Evolutionary conservation across 2,797 vertebrate genomes (phyloP), one percentile per base, ranked within the genome.

Genomic region (Enteromius unitaeniatus): DNA sequence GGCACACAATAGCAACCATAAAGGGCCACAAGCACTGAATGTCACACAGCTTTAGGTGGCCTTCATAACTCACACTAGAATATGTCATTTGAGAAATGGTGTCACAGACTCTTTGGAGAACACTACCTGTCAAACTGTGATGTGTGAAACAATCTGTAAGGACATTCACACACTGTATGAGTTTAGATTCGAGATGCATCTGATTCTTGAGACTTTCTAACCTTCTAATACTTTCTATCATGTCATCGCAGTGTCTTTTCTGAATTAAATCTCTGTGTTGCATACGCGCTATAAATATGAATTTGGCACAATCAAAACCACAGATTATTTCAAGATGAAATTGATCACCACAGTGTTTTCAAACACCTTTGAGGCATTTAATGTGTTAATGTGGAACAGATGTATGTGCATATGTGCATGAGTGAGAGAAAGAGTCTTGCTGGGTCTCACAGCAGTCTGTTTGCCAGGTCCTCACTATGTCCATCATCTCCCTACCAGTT

Each of bases 361-460:
- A 83, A 79, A 79, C 65, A 79, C 81, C 70, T 86, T 82, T 74
- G 79, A 82, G 68, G 74, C 79, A 79, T 80, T 85, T 81, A 67
- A 83, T 86, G 85, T 79, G 85, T 73, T 85, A 79, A 86, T 79
- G 85, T 62, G 28, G 60, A 79, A 34, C 85, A 86, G 85, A 86
- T 86, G 84, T 58, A 45, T 81, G 78, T 53, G 49, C 80, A 80
- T 60, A 70, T 73, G 68, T 65, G 31, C 60, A 53, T 23, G 60
- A 65, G 81, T 67, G 69, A 34, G 67, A 60, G 69, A 40, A 62
- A 53, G 53, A 49, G 67, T n/a, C 58, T 68, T 26, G 67, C 78
- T 80, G 83, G 60, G 58, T 74, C 76, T 65, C 47, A 76, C 58
- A 65, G 68, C 7, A 67, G 45, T 42, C n/a, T 42, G 70, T 55